Conservation (phyloP, 2,888 invertebrate genomes). For the Apotomis capreana region DNA sequence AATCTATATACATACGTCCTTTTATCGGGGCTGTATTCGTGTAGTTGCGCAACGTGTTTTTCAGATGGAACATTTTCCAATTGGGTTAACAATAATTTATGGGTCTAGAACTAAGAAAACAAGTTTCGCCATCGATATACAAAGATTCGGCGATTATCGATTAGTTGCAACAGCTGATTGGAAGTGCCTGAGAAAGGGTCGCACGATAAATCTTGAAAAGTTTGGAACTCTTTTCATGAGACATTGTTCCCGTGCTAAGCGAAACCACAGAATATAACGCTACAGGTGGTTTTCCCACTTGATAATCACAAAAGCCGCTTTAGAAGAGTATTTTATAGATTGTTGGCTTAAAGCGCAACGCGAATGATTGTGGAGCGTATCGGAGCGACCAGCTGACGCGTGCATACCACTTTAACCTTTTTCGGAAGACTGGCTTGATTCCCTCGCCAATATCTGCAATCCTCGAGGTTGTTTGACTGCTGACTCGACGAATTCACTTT, state of each 20-base stretch:
- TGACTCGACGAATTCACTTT: too few relatives aligned
- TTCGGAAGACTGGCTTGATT: too few relatives aligned
- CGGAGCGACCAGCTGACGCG: too few relatives aligned
- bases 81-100: constrained; percentile 32
- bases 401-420: too few relatives aligned
- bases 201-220: not conserved
- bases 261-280: not conserved
- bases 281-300: too few relatives aligned
- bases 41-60: constrained; percentile 36
- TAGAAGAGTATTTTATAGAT: too few relatives aligned
- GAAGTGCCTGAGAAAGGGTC: constrained; percentile 11
- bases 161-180: constrained; percentile 15
- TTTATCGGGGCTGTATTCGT: constrained; percentile 18
- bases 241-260: constrained; percentile 1
- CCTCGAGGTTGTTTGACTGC: too few relatives aligned
- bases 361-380: too few relatives aligned
- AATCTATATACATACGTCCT: too few relatives aligned
- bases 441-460: too few relatives aligned
- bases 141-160: constrained; percentile 14
- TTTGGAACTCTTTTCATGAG: not conserved
- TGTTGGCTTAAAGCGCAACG: too few relatives aligned
- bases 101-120: constrained; percentile 28
- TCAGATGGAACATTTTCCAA: constrained; percentile 38
- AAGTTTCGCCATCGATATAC: constrained; percentile 3
- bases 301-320: too few relatives aligned